Evolutionary conservation across 2,113 vertebrate genomes (phyloP).

Genomic region (Onychostoma macrolepis): DNA sequence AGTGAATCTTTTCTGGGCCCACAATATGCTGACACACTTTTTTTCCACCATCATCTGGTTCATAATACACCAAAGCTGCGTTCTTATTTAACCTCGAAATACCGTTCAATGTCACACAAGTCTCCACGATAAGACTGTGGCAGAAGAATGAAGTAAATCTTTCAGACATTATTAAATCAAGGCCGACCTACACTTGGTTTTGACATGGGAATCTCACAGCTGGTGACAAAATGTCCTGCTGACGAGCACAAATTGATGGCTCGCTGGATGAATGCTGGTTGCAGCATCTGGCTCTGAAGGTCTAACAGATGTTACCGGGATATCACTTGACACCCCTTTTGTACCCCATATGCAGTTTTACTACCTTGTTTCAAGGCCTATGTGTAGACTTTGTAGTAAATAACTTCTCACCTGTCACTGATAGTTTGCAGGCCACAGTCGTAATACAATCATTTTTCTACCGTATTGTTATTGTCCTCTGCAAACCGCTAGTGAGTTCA

Average conservation of each 20-base stretch:
- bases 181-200: neutral
- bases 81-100: conserved; percentile 11
- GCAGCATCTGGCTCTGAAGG: conserved; percentile 63
- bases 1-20: neutral
- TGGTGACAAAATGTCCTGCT: conserved; percentile 5
- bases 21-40: neutral
- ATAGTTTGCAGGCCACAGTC: neutral
- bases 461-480: neutral
- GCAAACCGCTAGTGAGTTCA: neutral
- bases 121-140: neutral
- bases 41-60: conserved; percentile 15
- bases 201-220: neutral
- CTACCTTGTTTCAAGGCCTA: neutral
- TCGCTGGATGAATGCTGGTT: conserved; percentile 62
- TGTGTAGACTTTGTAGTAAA: neutral
- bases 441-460: neutral
- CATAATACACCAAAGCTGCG: neutral
- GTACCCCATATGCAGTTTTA: neutral
- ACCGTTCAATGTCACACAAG: neutral
- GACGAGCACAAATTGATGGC: conserved; percentile 55
- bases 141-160: neutral
- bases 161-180: neutral
- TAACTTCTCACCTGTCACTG: neutral
- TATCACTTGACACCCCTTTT: conserved; percentile 42
- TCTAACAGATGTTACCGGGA: conserved; percentile 51